Evolutionary conservation across 1,140 invertebrate species (phyloP), one percentile per base, ranked within the genome.

Genomic region (Neuroterus valhalla): DNA sequence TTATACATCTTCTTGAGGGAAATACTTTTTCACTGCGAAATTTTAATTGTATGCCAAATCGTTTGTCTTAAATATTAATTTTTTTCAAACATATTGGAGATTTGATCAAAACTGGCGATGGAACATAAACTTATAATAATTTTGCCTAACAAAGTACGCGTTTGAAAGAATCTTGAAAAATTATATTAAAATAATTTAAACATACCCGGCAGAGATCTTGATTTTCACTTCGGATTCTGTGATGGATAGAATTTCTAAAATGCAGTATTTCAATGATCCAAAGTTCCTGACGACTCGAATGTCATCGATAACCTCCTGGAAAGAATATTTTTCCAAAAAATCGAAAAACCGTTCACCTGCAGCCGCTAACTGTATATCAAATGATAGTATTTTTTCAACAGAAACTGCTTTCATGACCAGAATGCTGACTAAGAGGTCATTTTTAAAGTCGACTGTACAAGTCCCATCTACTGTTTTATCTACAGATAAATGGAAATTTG

Each of bases 361-460:
- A 38, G 62, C 67, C 6, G 66, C 38, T 14, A 45, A 0, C 15
- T 80, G 31, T 3, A 81, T 11, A 11, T 78, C 70, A 1, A 89
- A 72, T 0, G 71, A 62, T 0, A 88, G 14, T 0, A 70, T 75
- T 43, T 76, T 85, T 1, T 88, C 84, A 0, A 85, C 55, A 12
- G 83, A 85, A 2, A 82, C 67, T 1, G 82, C 72, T 79, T 88
- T 90, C 12, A 86, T 42, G 0, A 87, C 81, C 6, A 89, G 48
- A 15, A 89, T 62, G 26, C 55, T 79, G 0, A 67, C 71, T 3
- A 79, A 42, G 1, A 23, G 23, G 0, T 79, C n/a, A 1, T 50
- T 15, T 0, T 75, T 23, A 26, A 85, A 80, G 8, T 83, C 78
- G 0, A 85, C 19, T n/a, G 66, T 68, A 17, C 72, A 85, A 38